Base-by-base conservation (phyloP, 2,888 invertebrate species). In the Heterodera filipjevi region DNA sequence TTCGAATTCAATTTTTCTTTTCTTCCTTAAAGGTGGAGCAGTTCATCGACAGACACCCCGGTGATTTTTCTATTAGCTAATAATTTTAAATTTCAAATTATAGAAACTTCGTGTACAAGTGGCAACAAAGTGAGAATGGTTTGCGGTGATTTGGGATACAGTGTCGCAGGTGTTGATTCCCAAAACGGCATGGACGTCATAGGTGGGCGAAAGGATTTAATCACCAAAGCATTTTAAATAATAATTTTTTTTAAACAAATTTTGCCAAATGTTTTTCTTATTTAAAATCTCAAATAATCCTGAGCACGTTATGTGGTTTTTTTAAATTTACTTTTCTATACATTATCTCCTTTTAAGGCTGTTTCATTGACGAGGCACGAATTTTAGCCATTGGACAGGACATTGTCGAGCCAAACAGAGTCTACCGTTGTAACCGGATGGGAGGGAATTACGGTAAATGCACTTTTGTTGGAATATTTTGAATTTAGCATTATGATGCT, bases 401-500 rank as follows among this genome's bases (percentile, higher is more conserved):
- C 75, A 49, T 83, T 27, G 81, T 80, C 30, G 85, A 84, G 19
- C 76, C 75, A 8, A 80, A 78, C 30, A 77, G 81, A 75, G 79
- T 81, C 12, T 75, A 84, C 75, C 64, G 85, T 8, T 84, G 84
- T 44, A 85, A 85, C 49, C 82, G 83, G 10, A 27, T 82, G 14
- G n/a, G n/a, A n/a, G n/a, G 81, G 81, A 39, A 66, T 46, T 39
- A 80, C 82, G 68, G 81, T 80, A 12, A 30, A 3, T 35, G 27
- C 2, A 19, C 27, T 16, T 19, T 80, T 64, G n/a, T n/a, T n/a
- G n/a, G n/a, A n/a, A n/a, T n/a, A n/a, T n/a, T n/a, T n/a, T n/a
- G n/a, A n/a, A n/a, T n/a, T n/a, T n/a, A n/a, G n/a, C n/a, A n/a
- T n/a, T n/a, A n/a, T n/a, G n/a, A n/a, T n/a, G n/a, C n/a, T n/a